These are phyloP conservation scores for Potamarius usumacintae DNA, from an alignment of 2,113 vertebrate genomes.

Conservation along the genomic window DNA sequence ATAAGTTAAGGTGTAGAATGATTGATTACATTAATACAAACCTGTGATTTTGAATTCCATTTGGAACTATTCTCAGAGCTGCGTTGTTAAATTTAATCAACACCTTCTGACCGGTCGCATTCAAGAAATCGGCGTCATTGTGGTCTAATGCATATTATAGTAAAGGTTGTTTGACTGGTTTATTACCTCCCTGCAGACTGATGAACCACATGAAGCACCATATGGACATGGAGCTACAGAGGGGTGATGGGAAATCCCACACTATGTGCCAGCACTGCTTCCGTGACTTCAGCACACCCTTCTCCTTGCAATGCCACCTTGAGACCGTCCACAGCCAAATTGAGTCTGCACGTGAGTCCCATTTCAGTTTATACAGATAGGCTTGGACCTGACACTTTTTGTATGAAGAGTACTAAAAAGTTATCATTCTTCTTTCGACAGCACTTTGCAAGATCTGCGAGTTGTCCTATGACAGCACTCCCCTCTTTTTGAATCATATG, in stretches of 20 bases:
- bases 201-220: constrained; percentile 94
- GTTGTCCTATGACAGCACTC: constrained; percentile 82
- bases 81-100: not conserved
- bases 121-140: not conserved
- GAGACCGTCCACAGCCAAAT: constrained; percentile 83
- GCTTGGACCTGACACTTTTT: not conserved
- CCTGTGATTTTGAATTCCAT: not conserved
- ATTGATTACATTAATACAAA: not conserved
- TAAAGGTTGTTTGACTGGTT: not conserved
- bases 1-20: not conserved
- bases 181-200: constrained; percentile 68
- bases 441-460: constrained; percentile 89
- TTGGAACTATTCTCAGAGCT: not conserved
- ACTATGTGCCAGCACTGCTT: constrained; percentile 86
- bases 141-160: not conserved
- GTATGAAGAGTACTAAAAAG: not conserved
- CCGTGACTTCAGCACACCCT: constrained; percentile 79
- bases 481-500: constrained; percentile 86
- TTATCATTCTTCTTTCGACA: constrained; percentile 52
- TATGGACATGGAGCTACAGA: constrained; percentile 74
- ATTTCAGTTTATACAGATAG: not conserved
- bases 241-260: constrained; percentile 70
- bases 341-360: constrained; percentile 74
- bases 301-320: constrained; percentile 86
- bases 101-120: not conserved